A percentile compares a stretch with the other conserved stretches of the same genome.
Conservation (phyloP, 2,797 vertebrate species). For the Masticophis lateralis region DNA sequence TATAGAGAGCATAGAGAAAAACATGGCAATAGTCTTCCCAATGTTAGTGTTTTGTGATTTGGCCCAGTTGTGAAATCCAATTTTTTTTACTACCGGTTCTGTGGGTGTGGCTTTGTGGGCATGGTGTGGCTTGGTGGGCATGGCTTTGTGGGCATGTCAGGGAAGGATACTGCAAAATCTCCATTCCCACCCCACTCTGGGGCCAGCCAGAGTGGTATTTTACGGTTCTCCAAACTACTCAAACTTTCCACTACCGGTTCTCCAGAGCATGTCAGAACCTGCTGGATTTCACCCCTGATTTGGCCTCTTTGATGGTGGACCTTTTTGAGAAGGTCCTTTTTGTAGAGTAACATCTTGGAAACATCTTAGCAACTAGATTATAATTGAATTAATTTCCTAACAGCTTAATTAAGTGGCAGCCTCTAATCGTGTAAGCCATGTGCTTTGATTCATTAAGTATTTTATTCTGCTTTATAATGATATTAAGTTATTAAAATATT, state of each 20-base stretch:
- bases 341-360: slow-evolving; percentile 32
- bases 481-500: slow-evolving; percentile 41
- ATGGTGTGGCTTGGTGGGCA: too few species aligned
- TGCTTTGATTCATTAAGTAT: slow-evolving; percentile 64
- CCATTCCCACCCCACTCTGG: too few species aligned
- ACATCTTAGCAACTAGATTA: slow-evolving; percentile 44
- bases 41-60: slow-evolving; percentile 51
- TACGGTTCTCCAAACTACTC: too few species aligned
- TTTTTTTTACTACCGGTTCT: too few species aligned
- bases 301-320: slow-evolving; percentile 54
- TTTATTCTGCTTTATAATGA: slow-evolving; percentile 40
- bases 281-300: background rate
- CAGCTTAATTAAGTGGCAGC: slow-evolving; percentile 64
- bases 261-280: too few species aligned
- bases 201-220: too few species aligned
- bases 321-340: slow-evolving; percentile 58
- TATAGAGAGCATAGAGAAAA: slow-evolving; percentile 1
- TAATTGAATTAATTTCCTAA: slow-evolving; percentile 71
- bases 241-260: too few species aligned
- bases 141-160: too few species aligned
- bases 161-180: too few species aligned
- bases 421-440: slow-evolving; percentile 59
- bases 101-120: too few species aligned
- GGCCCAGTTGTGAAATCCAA: background rate
- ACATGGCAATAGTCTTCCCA: slow-evolving; percentile 24